These are phyloP conservation scores for Elanoides forficatus DNA, from an alignment of 2,113 vertebrate species.

Conservation along the genomic window DNA sequence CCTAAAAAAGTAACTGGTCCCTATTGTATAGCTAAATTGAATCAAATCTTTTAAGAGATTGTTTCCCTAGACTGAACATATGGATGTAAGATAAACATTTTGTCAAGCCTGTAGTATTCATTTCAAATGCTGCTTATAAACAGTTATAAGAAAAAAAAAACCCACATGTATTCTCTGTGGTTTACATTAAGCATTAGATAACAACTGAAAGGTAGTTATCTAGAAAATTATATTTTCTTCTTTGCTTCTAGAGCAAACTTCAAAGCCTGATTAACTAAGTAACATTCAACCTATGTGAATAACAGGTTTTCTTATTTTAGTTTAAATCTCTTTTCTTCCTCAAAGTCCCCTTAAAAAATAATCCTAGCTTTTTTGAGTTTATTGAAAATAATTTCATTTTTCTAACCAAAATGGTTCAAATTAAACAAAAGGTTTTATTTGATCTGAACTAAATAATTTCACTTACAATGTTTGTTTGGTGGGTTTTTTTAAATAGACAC, in stretches of 20 bases:
- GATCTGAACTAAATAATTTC: neutral
- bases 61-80: neutral
- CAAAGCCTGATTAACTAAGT: neutral
- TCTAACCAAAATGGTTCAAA: neutral
- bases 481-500: neutral
- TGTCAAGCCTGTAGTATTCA: neutral
- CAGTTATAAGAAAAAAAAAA: neutral
- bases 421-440: neutral
- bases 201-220: neutral
- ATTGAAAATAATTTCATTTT: neutral
- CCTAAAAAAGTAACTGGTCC: neutral
- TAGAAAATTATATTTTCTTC: neutral
- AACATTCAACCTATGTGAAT: neutral
- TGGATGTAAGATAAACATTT: neutral
- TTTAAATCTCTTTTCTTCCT: neutral
- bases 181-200: neutral
- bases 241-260: neutral
- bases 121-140: neutral
- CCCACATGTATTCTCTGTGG: neutral
- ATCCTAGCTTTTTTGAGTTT: neutral
- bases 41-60: neutral
- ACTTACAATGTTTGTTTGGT: neutral
- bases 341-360: neutral
- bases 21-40: neutral
- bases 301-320: neutral